Evolutionary conservation across 2,888 invertebrate genomes (phyloP), one percentile per base, ranked within the genome.

Genomic region (Entomobrya proxima): DNA sequence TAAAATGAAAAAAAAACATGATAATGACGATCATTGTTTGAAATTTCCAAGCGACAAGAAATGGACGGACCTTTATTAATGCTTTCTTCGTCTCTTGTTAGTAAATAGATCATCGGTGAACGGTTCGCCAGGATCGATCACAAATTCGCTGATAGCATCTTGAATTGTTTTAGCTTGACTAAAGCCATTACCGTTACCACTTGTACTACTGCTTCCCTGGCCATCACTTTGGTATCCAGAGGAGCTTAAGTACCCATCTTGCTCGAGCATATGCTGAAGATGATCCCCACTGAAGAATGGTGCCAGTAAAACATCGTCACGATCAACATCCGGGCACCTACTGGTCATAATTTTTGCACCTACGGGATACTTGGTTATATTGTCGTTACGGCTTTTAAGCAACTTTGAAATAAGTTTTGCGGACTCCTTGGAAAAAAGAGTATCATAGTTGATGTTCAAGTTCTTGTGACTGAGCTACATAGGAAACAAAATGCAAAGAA

Each of bases 391-490:
- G 37, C 4, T 83, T 50, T 75, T 78, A 11, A 86, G 30, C 6
- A 85, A 61, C 27, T 87, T 86, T 0, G 87, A 87, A n/a, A 89
- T 86, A 1, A 88, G 24, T 30, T 86, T 88, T 6, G 89, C 90
- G 0, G 90, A 90, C 61, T 90, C 89, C 55, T 81, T 61, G 4
- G 89, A 90, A 58, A 85, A 89, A 18, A 89, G 84, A 9, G 87
- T 86, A 61, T 90, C 90, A 47, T 89, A 90, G 50, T 90, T 90
- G 72, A 90, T 83, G 21, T 89, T 88, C 35, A 90, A 77, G 35
- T 90, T 90, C 86, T 90, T 86, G 40, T 89, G 89, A 32, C 90
- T 90, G 24, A 90, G 75, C 90, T 90, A 69, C 9, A 88, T 86
- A 83, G 30, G 6, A 37, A 79, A 61, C 21, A 47, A 83, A 78